These are phyloP conservation scores for Oikopleura dioica DNA, from an alignment of 23 tunicate species.

Conservation along the genomic window DNA sequence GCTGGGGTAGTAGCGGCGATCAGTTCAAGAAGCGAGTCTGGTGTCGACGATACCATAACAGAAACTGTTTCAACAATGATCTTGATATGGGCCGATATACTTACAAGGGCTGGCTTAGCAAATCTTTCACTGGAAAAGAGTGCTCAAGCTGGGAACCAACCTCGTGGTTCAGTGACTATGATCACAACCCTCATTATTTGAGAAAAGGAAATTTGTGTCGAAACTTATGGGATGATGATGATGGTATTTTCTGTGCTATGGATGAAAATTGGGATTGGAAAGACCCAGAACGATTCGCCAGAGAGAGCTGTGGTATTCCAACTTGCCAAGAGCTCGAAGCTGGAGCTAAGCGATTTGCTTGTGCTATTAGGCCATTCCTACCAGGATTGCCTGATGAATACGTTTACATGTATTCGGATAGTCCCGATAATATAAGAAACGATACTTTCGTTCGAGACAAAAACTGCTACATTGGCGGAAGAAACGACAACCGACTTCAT, in stretches of 20 bases:
- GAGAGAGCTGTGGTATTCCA: slow-evolving; percentile 1
- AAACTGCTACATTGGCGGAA: background rate
- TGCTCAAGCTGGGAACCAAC: background rate
- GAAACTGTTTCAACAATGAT: slow-evolving; percentile 7
- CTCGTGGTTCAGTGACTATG: background rate
- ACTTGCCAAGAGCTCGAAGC: background rate
- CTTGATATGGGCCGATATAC: background rate
- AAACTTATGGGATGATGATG: background rate
- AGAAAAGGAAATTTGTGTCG: background rate
- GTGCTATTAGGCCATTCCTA: background rate
- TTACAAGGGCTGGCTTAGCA: background rate
- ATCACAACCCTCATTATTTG: background rate
- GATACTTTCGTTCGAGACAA: background rate
- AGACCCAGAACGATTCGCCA: background rate
- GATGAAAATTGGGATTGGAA: background rate
- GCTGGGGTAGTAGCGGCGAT: background rate
- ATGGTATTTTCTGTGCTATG: background rate
- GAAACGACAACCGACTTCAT: slow-evolving; percentile 6
- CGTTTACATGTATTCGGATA: background rate
- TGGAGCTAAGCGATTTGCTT: background rate
- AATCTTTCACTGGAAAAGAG: background rate
- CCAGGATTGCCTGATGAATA: background rate
- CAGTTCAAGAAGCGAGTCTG: background rate
- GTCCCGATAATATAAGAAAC: too few species aligned
- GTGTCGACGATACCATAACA: background rate